Evolutionary conservation across 2,888 invertebrate genomes (phyloP).

Genomic region (Meghimatium bilineatum): DNA sequence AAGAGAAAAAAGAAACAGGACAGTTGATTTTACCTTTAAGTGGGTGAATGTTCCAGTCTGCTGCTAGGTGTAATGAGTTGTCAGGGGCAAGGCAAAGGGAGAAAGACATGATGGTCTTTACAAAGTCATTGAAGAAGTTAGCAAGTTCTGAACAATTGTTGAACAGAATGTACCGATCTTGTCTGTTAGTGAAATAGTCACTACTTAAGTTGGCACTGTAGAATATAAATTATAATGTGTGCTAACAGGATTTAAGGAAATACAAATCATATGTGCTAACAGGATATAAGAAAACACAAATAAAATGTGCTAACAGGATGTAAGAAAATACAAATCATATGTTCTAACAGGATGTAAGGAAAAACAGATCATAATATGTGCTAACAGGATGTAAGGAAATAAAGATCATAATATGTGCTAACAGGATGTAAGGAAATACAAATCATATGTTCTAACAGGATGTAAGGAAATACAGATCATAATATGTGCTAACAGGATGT

Average conservation of each 20-base stretch:
- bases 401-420: too few species aligned
- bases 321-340: too few species aligned
- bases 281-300: neutral
- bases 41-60: conserved; percentile 82
- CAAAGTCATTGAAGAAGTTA: conserved; percentile 88
- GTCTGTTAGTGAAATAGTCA: conserved; percentile 97
- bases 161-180: conserved; percentile 95
- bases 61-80: conserved; percentile 76
- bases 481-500: too few species aligned
- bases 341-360: too few species aligned
- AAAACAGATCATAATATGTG: too few species aligned
- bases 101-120: conserved; percentile 82
- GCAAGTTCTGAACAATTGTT: conserved; percentile 86
- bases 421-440: too few species aligned
- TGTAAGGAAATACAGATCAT: too few species aligned
- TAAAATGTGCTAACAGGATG: too few species aligned
- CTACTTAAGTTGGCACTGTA: conserved; percentile 94
- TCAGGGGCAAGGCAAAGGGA: conserved; percentile 81
- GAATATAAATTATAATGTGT: conserved; percentile 47
- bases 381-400: too few species aligned
- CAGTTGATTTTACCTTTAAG: conserved; percentile 79
- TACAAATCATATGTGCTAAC: too few species aligned
- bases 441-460: too few species aligned
- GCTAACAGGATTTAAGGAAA: neutral
- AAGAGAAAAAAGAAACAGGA: too few species aligned